Evolutionary conservation across 2,797 vertebrate species (phyloP), one percentile per base, ranked within the genome.

Genomic region (Pseudochaenichthys georgianus): DNA sequence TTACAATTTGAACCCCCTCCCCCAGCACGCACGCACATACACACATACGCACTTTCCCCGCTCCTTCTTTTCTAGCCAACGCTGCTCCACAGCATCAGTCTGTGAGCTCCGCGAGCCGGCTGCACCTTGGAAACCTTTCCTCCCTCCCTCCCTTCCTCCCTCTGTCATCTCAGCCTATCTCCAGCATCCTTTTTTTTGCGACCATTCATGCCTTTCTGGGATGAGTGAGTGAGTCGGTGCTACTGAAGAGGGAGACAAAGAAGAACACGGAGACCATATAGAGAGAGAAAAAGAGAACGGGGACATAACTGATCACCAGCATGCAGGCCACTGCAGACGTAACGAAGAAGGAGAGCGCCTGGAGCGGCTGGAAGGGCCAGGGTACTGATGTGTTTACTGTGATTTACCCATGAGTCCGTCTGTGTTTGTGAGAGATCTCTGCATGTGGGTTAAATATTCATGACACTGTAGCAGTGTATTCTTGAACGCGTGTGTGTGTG

Each of bases 311-410:
- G 86, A 90, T 75, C 88, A 83, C 79, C 96, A 96, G 94, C 93
- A 99, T 99, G 98, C 97, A 99, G 97, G 96, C 96, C 95, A 94
- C 94, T 86, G 96, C 95, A 72, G 96, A 98, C 85, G 95, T 96
- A 85, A 96, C 95, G 91, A 98, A 97, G 96, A 99, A 97, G 96
- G 97, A 98, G 77, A 95, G 96, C 92, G 95, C 97, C 79, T 98
- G 97, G 97, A 99, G 95, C 96, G 93, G 96, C 95, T 99, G 98
- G 97, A 99, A 96, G 94, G 96, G 97, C 94, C 97, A 98, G 96
- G 98, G 98, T 99, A 99, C 96, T 92, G 78, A 85, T 50, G 74
- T 62, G 62, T 87, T 88, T 86, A 67, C 81, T 83, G 67, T 81
- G 41, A 75, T 88, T 82, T 83, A 11, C 77, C 75, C 76, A 52